Evolutionary conservation across 1,140 invertebrate genomes (phyloP), one percentile per base, ranked within the genome.

Genomic region (Lutraria rhynchaena): DNA sequence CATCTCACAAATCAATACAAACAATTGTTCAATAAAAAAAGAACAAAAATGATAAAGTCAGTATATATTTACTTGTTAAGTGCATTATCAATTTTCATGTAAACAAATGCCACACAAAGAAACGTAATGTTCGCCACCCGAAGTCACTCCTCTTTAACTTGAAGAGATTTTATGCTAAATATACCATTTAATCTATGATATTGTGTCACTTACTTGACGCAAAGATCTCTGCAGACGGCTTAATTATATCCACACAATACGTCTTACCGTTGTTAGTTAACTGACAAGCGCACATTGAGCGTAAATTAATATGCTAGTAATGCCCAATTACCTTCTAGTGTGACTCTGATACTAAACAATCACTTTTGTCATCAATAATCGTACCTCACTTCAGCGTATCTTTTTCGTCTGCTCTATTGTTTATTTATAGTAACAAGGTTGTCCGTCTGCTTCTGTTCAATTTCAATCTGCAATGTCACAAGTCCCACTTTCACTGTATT

Each of bases 401-500:
- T 67, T 67, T 46, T 27, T 41, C 63, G 41, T 49, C 63, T 67
- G 63, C 63, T 67, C 27, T 67, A 46, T 67, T 29, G 22, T 67
- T 67, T 67, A 67, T 67, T 67, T 67, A 49, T 67, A 67, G 63
- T 67, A 67, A 67, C 63, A 67, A 49, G 49, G 15, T 41, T 49
- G 44, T 41, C 63, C 41, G 63, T 67, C 63, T 67, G 63, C 63
- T 67, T 67, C 44, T 46, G 41, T 17, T 67, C 63, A 67, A 67
- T 67, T 49, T 24, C 63, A 37, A 61, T 55, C 63, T 46, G n/a
- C 63, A 41, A 41, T 58, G 53, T 57, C 70, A 73, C 55, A 63
- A 57, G 44, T 58, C 70, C 31, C 35, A 75, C 73, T 75, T 75
- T 61, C 73, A 61, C 55, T 60, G 37, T n/a, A 33, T 63, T 63